Evolutionary conservation across 2,797 vertebrate genomes (phyloP).

Genomic region (Arctocebus calabarensis): DNA sequence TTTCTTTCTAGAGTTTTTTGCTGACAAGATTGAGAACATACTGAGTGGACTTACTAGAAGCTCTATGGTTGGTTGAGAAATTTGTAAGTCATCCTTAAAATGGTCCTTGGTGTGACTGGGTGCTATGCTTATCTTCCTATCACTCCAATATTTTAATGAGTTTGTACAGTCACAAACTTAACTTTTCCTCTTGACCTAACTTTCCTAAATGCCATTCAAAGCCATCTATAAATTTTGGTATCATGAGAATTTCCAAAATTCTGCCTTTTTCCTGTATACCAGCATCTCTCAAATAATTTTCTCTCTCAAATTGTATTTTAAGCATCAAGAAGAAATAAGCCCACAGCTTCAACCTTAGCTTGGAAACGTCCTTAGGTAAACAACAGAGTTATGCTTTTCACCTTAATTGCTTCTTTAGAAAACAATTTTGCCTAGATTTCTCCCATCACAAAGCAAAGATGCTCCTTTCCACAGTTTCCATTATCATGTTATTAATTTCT

Average conservation of each 20-base stretch:
- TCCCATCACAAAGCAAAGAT: not conserved
- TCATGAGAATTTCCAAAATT: not conserved
- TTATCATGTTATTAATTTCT: not conserved
- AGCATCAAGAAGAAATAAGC: not conserved
- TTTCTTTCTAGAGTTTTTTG: not conserved
- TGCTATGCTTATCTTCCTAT: not conserved
- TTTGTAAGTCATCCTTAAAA: not conserved
- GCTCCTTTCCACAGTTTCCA: not conserved
- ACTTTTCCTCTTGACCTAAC: not conserved
- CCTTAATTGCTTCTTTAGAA: not conserved
- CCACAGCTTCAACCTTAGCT: not conserved
- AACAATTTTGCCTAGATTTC: not conserved
- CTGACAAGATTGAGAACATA: fast-evolving
- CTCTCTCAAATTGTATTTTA: not conserved
- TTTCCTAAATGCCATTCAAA: not conserved
- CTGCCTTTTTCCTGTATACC: too few relatives aligned
- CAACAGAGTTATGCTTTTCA: not conserved
- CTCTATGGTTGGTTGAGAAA: not conserved
- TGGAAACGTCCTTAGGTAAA: not conserved
- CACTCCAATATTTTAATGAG: not conserved
- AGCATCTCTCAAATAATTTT: not conserved
- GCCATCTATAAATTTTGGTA: not conserved
- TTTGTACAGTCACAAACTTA: not conserved
- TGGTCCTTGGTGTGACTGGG: not conserved
- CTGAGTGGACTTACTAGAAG: not conserved